phyloP scores from a whole-genome alignment of 1,140 invertebrate genomes.

The Orchesella cincta region DNA sequence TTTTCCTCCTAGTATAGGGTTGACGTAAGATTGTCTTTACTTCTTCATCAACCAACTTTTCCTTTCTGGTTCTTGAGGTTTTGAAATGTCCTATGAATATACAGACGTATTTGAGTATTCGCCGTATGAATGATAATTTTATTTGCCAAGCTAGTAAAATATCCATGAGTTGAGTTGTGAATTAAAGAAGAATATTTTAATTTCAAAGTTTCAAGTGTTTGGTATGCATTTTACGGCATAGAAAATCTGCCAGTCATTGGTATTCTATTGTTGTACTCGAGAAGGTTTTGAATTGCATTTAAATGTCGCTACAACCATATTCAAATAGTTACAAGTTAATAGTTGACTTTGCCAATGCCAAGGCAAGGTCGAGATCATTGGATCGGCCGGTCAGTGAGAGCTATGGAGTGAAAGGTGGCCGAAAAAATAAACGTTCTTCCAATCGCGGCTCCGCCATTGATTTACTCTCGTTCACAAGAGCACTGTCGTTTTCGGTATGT shows the following conservation, averaged over 20 bases:
- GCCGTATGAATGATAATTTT: too few species aligned
- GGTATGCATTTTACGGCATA: too few species aligned
- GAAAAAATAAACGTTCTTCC: neutral
- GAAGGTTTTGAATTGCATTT: neutral
- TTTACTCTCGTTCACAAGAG: neutral
- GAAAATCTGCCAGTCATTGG: too few species aligned
- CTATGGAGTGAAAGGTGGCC: neutral
- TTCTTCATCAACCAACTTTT: neutral
- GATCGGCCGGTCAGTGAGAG: slow-evolving; percentile 20
- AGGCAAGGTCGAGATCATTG: slow-evolving; percentile 6
- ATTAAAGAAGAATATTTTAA: too few species aligned
- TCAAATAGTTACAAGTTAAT: neutral
- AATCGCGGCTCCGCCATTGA: neutral
- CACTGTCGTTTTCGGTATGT: neutral
- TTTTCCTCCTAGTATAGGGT: too few species aligned
- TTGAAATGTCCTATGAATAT: too few species aligned
- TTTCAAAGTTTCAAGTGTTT: too few species aligned
- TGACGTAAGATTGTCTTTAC: neutral
- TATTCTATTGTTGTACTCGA: neutral
- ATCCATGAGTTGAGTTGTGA: too few species aligned
- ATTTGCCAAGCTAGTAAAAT: too few species aligned
- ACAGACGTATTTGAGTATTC: too few species aligned
- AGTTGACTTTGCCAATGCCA: neutral
- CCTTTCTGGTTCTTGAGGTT: slow-evolving; percentile 14
- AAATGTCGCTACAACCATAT: slow-evolving; percentile 17